phyloP scores from a whole-genome alignment of 1,140 invertebrate species.

The Drosophila punjabiensis region DNA sequence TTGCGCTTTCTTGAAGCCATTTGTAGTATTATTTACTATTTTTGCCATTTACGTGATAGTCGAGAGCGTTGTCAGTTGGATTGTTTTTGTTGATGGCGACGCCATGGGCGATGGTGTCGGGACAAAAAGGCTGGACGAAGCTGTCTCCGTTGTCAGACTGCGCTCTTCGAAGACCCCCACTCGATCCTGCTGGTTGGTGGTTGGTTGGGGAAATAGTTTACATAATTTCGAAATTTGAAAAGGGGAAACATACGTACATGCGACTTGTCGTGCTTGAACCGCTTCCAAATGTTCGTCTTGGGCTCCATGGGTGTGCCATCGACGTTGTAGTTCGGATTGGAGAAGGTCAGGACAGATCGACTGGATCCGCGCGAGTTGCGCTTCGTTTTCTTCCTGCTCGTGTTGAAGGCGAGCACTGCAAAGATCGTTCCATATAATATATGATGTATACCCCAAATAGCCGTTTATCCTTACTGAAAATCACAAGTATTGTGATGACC shows the following conservation, averaged over 20 bases:
- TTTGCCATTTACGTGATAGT: slow-evolving; percentile 69
- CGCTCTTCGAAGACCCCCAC: slow-evolving; percentile 79
- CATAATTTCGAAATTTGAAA: background rate
- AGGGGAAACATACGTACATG: slow-evolving; percentile 86
- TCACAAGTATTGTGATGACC: slow-evolving; percentile 77
- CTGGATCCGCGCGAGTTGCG: slow-evolving; percentile 87
- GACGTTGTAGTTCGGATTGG: slow-evolving; percentile 91
- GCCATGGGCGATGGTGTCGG: slow-evolving; percentile 83
- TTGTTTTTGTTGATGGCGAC: slow-evolving; percentile 80
- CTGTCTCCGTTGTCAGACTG: slow-evolving; percentile 82
- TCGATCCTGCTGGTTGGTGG: slow-evolving; percentile 68
- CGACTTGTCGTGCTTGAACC: slow-evolving; percentile 90
- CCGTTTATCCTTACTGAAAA: slow-evolving; percentile 68
- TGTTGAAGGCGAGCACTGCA: slow-evolving; percentile 86
- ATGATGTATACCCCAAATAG: background rate
- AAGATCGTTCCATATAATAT: slow-evolving; percentile 24
- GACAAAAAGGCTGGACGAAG: slow-evolving; percentile 81
- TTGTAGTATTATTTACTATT: slow-evolving; percentile 11
- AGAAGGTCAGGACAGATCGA: slow-evolving; percentile 90
- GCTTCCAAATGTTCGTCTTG: slow-evolving; percentile 89
- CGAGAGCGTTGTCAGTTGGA: slow-evolving; percentile 83
- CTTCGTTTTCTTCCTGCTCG: slow-evolving; percentile 87
- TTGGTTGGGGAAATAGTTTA: no score
- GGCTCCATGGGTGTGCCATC: slow-evolving; percentile 86
- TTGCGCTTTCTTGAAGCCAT: slow-evolving; percentile 3